phyloP scores from a whole-genome alignment of 2,888 invertebrate genomes.

The Deladenus siricidicola region DNA sequence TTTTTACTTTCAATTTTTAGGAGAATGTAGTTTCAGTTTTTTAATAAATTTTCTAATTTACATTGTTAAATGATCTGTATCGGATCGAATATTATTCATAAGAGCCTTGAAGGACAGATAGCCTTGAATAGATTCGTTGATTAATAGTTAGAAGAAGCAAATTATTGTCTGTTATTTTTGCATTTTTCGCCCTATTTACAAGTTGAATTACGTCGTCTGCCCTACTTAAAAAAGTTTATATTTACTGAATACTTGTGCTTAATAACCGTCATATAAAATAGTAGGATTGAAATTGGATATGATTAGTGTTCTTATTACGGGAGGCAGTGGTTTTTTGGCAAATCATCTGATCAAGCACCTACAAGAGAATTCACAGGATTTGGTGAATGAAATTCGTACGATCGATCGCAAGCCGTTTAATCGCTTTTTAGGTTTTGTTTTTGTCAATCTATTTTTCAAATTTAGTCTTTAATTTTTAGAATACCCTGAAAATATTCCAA shows the following conservation, averaged over 20 bases:
- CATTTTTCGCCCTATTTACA: background rate
- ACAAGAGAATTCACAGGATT: conserved; percentile 27
- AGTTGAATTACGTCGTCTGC: background rate
- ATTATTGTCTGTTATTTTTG: too few relatives aligned
- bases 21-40: too few relatives aligned
- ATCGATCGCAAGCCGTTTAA: conserved; percentile 33
- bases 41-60: too few relatives aligned
- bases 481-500: conserved; percentile 17
- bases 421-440: background rate
- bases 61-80: too few relatives aligned
- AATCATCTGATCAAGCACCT: conserved; percentile 37
- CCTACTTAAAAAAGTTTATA: background rate
- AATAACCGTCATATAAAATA: too few relatives aligned
- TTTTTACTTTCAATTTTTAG: too few relatives aligned
- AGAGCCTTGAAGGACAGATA: too few relatives aligned
- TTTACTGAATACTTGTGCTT: too few relatives aligned
- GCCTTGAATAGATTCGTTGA: too few relatives aligned
- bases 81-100: too few relatives aligned
- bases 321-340: conserved; percentile 45
- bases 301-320: conserved; percentile 41
- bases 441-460: background rate
- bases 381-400: conserved; percentile 38
- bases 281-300: background rate
- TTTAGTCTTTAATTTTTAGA: conserved; percentile 5
- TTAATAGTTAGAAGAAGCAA: too few relatives aligned